Percentiles rank a stretch among this genome's conserved stretches.
phyloP scores from a whole-genome alignment of 2,797 vertebrate species.

The Novumbra hubbsi region DNA sequence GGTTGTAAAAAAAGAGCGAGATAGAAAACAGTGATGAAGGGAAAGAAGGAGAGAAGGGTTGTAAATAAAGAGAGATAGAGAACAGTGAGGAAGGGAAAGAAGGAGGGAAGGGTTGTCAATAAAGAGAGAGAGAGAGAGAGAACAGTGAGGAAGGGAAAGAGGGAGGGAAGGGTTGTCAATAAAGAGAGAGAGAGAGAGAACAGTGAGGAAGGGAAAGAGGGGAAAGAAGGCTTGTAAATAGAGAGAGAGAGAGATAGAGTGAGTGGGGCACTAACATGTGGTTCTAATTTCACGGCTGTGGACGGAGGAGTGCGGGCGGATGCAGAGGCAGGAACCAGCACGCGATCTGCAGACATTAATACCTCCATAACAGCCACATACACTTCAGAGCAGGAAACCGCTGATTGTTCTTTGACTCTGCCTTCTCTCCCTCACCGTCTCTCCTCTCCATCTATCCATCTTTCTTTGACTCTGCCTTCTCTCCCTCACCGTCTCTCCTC shows the following conservation, averaged over 20 bases:
- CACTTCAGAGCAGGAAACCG: slow-evolving; percentile 43
- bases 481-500: slow-evolving; percentile 1
- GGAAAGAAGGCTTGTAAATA: not conserved
- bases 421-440: slow-evolving; percentile 10
- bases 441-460: not conserved
- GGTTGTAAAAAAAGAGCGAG: too few species aligned
- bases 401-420: not conserved
- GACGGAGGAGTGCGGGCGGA: slow-evolving; percentile 72
- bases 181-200: too few species aligned
- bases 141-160: too few species aligned
- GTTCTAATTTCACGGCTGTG: slow-evolving; percentile 76
- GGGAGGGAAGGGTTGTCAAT: too few species aligned
- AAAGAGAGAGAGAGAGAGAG: too few species aligned
- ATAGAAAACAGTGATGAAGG: too few species aligned
- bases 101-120: too few species aligned
- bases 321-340: slow-evolving; percentile 71
- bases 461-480: slow-evolving; percentile 18
- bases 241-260: slow-evolving; percentile 20
- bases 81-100: too few species aligned
- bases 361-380: slow-evolving; percentile 74
- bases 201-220: not conserved
- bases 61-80: too few species aligned
- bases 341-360: slow-evolving; percentile 78
- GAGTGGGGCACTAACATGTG: slow-evolving; percentile 61
- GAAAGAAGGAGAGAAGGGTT: too few species aligned